phyloP scores from a whole-genome alignment of 1,140 invertebrate genomes.

The Drosophila lacertosa region DNA sequence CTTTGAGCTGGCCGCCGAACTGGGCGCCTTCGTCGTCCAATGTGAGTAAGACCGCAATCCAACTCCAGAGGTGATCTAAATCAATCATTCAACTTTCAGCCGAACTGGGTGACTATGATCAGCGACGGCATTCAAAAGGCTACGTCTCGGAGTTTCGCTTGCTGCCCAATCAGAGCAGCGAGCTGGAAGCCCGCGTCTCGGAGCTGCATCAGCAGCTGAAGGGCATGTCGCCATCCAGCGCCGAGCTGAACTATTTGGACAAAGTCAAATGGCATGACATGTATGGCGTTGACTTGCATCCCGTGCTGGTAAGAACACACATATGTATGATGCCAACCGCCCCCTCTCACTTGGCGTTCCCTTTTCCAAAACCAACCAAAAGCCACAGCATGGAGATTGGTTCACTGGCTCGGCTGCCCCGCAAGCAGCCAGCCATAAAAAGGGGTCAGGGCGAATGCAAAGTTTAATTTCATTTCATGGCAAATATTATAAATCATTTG shows the following conservation, averaged over 20 bases:
- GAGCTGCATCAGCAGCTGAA: slow-evolving; percentile 92
- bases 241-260: slow-evolving; percentile 96
- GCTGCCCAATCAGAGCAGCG: slow-evolving; percentile 95
- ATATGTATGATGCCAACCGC: not conserved
- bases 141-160: slow-evolving; percentile 99
- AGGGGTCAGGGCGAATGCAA: slow-evolving; percentile 71
- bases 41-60: slow-evolving; percentile 90
- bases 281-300: slow-evolving; percentile 97
- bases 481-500: slow-evolving; percentile 83
- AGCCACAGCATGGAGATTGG: slow-evolving; percentile 34
- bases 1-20: slow-evolving; percentile 94
- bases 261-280: slow-evolving; percentile 99
- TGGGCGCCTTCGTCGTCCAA: slow-evolving; percentile 97
- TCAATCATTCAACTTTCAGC: slow-evolving; percentile 87
- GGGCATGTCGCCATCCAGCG: slow-evolving; percentile 86
- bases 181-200: slow-evolving; percentile 94
- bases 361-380: not conserved
- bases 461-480: slow-evolving; percentile 80
- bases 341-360: not conserved
- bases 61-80: not conserved
- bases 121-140: slow-evolving; percentile 92
- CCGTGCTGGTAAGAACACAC: slow-evolving; percentile 85
- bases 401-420: slow-evolving; percentile 14
- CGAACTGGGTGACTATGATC: slow-evolving; percentile 98
- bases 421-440: slow-evolving; percentile 50